Evolutionary conservation across 2,113 vertebrate genomes (phyloP), one percentile per base, ranked within the genome.

Genomic region (Lynx canadensis): DNA sequence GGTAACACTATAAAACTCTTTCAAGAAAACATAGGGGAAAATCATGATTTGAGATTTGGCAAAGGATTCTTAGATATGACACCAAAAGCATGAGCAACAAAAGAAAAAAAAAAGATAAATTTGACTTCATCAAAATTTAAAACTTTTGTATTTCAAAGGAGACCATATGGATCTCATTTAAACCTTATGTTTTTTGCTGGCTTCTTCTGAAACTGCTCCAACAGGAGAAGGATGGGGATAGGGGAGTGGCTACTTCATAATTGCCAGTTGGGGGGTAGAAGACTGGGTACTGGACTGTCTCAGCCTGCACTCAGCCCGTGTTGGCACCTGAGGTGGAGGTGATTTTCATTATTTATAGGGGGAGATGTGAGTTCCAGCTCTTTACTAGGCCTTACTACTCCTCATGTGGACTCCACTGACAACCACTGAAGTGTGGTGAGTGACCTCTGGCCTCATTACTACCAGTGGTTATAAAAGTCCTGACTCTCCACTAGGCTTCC

Each of bases 21-120:
- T 60, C 23, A 79, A 78, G 18, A 87, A 95, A 95, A 87, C 41
- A 45, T 45, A 87, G 41, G n/a, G 29, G 45, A 27, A 82, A 52
- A 66, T 82, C 45, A 66, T 76, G 15, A 89, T 45, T 13, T 89
- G 88, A 36, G n/a, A 73, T 81, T 87, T 92, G 45, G 55, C 80
- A 91, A 91, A 91, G n/a, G 41, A 71, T 86, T 94, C 41, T 85
- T 73, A 73, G 82, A 82, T 81, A 82, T 45, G 31, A 82, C 12
- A 66, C 76, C 83, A 73, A 92, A 88, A 92, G 55, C 45, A 41
- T 11, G 29, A 92, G 52, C 52, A 93, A 76, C 48, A 83, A 66
- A 74, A 96, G 10, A 45, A 57, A 96, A 66, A 96, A 88, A 93
- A 91, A 25, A 78, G 48, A 55, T 45, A 92, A 89, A 66, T 52